These are phyloP conservation scores for Eulemur coronatus DNA, from an alignment of 2,797 vertebrate genomes.

Conservation along the genomic window DNA sequence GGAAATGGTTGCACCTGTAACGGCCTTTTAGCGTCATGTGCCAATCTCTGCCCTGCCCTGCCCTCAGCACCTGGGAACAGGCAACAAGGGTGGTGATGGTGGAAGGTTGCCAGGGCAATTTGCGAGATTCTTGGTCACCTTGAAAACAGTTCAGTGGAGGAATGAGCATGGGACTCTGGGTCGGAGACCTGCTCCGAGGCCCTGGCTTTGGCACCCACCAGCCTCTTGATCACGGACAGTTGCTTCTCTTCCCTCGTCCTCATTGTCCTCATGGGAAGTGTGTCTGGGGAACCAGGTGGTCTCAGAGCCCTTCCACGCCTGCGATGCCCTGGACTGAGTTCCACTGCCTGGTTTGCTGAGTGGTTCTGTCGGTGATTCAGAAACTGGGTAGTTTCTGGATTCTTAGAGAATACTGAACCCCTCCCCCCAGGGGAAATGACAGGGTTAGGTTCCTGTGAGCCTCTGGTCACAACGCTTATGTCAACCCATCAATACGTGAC, in stretches of 20 bases:
- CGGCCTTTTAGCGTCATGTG: background rate
- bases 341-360: background rate
- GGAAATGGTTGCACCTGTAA: background rate
- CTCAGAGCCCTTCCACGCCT: too few species aligned
- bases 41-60: background rate
- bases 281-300: background rate
- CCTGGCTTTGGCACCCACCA: background rate
- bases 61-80: background rate
- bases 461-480: background rate
- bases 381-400: background rate
- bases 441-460: background rate
- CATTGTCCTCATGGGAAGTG: background rate
- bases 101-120: background rate
- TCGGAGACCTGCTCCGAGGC: background rate
- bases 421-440: background rate
- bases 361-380: accelerated
- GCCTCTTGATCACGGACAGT: background rate
- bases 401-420: background rate
- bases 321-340: background rate
- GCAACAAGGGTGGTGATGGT: background rate
- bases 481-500: background rate
- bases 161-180: background rate
- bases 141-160: background rate
- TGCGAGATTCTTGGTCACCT: background rate
- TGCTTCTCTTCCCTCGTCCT: background rate